Evolutionary conservation across 2,113 vertebrate species (phyloP), one percentile per base, ranked within the genome.

Genomic region (Pseudois nayaur): DNA sequence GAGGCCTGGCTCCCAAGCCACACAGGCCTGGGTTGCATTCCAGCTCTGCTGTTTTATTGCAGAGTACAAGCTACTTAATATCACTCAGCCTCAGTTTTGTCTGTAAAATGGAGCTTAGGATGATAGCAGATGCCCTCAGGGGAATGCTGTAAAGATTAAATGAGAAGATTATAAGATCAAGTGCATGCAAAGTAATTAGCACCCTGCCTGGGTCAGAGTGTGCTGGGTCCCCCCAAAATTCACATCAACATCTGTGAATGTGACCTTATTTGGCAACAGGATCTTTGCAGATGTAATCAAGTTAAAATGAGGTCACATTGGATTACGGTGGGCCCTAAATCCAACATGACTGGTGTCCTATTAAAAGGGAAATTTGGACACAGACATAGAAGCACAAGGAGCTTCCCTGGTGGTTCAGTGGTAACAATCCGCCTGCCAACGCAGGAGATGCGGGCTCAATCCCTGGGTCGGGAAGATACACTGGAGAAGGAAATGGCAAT

Each of bases 271-370:
- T 92, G 81, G 91, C 92, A 92, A 91, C 50, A 81, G 67, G 43
- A 45, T 94, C 93, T 97, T 94, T 91, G 78, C 13, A 88, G 92
- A 85, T 40, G 13, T 43, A 91, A 94, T 60, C 82, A 91, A 91
- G 31, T 71, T 85, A 93, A 93, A 40, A 85, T 17, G 92, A 91
- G 50, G 74, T 55, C 82, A 40, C 27, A n/a, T 0, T 74, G 62
- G n/a, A 82, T 54, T 67, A 48, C 76, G 64, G 27, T 48, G 19
- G 45, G 29, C 60, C 96, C 29, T 60, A 92, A 87, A 89, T 93
- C 81, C 86, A 52, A 48, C 17, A 62, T 33, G 79, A 86, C 43
- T 87, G 29, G 33, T 81, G 10, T 95, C 55, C 87, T 95, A 54
- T 13, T 59, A 93, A 95, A 57, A 92, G 25, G 57, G n/a, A 96